Percentiles rank a stretch among this genome's conserved stretches.
Evolutionary conservation across 2,113 vertebrate species (phyloP).

Genomic region (Oncorhynchus kisutch): DNA sequence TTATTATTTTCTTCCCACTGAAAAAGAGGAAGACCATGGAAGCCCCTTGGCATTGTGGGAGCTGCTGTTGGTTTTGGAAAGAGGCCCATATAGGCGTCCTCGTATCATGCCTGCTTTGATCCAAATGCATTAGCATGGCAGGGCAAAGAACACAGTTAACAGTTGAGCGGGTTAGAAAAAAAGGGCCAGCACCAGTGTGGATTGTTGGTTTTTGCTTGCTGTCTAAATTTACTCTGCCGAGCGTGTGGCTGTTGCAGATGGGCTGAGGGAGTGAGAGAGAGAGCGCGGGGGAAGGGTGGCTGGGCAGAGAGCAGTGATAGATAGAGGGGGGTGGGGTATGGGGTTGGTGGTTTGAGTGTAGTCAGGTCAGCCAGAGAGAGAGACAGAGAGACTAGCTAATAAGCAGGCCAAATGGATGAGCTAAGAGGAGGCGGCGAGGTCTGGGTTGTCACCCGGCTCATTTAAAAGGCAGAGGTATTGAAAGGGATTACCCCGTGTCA

Average conservation of each 20-base stretch:
- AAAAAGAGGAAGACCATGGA: conserved; percentile 67
- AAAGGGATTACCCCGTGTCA: conserved; percentile 75
- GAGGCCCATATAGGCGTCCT: conserved; percentile 65
- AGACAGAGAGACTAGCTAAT: conserved; percentile 31
- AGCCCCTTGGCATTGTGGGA: conserved; percentile 62
- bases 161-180: conserved; percentile 81
- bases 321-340: conserved; percentile 27
- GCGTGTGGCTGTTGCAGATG: conserved; percentile 63
- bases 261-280: conserved; percentile 39
- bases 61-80: conserved; percentile 68
- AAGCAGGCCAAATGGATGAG: conserved; percentile 55
- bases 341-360: conserved; percentile 2
- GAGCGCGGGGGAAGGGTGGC: conserved; percentile 34
- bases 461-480: conserved; percentile 69
- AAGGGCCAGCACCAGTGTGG: conserved; percentile 72
- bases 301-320: background rate
- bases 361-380: conserved; percentile 14
- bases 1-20: conserved; percentile 51
- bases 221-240: conserved; percentile 74
- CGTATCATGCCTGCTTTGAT: conserved; percentile 71
- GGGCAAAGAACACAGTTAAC: conserved; percentile 78
- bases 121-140: conserved; percentile 75
- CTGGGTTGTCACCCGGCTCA: conserved; percentile 72
- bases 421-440: conserved; percentile 11
- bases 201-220: conserved; percentile 74